Evolutionary conservation across 1,140 invertebrate genomes (phyloP), one percentile per base, ranked within the genome.

Genomic region (Melitaea cinxia): DNA sequence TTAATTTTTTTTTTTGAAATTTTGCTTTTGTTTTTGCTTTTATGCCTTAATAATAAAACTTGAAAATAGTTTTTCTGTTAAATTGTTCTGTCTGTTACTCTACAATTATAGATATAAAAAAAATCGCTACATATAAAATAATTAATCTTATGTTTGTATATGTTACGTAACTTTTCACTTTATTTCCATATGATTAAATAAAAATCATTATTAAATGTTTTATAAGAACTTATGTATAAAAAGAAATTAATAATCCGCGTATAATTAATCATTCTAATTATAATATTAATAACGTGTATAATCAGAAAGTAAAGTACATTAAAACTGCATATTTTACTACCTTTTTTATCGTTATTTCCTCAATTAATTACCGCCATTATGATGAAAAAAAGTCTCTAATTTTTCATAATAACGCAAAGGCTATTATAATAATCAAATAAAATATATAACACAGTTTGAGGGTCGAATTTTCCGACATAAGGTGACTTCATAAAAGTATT

Each of bases 401-500:
- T 72, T 65, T 60, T 49, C 47, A 19, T 30, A 60, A 49, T 64
- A 71, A 75, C 59, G 57, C 62, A 66, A 70, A 42, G n/a, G 35
- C 63, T 39, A 55, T 73, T 45, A 60, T 74, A 76, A 72, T 78
- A 78, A 75, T 77, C 71, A 77, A 63, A 65, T 64, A 56, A 76
- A 77, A 75, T 71, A 72, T 70, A 71, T 63, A 62, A 63, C 68
- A 70, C 45, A 2, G 62, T 33, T 26, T 39, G 30, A 56, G 67
- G 54, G 58, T 61, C 68, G 60, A 71, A 68, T 65, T 70, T 68
- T 66, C 56, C 56, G 35, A 58, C 57, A 45, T 59, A 24, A 60
- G 52, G 65, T 69, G 66, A 72, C 72, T 68, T 70, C 68, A 73
- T 80, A 75, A 80, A 77, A 77, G 73, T 77, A 77, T 73, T 79